These are phyloP conservation scores for Elysia chlorotica DNA, from an alignment of 1,140 invertebrate genomes.

Conservation along the genomic window DNA sequence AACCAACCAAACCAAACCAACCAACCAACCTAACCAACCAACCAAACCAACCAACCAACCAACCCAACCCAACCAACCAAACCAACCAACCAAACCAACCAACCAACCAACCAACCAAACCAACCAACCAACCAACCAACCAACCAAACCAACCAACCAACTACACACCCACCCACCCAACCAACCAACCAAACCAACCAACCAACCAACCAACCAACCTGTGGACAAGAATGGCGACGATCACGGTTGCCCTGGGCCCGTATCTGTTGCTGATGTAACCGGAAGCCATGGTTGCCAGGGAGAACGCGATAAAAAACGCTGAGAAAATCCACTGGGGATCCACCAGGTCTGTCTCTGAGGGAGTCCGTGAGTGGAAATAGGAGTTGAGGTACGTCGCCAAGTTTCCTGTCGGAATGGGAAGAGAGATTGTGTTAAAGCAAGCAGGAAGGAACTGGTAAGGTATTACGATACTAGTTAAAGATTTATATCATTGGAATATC, in stretches of 20 bases:
- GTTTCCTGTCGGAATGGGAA: constrained; percentile 19
- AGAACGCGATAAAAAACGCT: constrained; percentile 29
- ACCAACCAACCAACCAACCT: too few species aligned
- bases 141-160: too few species aligned
- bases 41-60: too few species aligned
- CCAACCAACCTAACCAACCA: too few species aligned
- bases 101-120: too few species aligned
- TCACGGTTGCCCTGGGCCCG: constrained; percentile 12
- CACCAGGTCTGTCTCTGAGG: constrained; percentile 13
- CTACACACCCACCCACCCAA: too few species aligned
- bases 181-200: too few species aligned
- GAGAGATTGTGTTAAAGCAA: neutral
- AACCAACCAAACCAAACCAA: too few species aligned
- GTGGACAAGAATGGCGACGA: constrained; percentile 22
- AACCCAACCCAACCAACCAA: too few species aligned
- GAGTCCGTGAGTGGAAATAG: constrained; percentile 9
- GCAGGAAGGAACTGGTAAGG: neutral
- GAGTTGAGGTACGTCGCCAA: constrained; percentile 26
- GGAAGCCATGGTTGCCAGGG: constrained; percentile 24
- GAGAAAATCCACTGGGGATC: constrained; percentile 31
- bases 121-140: too few species aligned
- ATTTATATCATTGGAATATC: neutral
- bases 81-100: too few species aligned
- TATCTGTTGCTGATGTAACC: constrained; percentile 24
- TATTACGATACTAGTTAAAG: neutral